Conservation (phyloP, 92 coral and sea anemone genomes). For the Metridium senile region DNA sequence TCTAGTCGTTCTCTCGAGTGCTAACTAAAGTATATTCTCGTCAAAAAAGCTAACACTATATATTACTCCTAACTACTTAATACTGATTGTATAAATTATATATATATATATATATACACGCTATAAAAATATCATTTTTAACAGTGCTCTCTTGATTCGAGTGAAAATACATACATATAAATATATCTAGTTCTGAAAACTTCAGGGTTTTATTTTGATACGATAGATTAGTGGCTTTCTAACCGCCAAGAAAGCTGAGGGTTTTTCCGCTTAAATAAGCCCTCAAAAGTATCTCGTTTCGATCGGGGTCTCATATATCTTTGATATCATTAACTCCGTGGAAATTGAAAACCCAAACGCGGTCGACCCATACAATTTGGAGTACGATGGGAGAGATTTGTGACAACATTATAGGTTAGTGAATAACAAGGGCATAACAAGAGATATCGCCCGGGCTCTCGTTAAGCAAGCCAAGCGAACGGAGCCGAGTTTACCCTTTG, state of each 20-base stretch:
- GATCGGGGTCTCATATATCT: conserved; percentile 86
- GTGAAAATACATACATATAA: conserved; percentile 1
- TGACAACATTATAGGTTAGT: neutral
- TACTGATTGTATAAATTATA: conserved; percentile 45
- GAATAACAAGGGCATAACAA: neutral
- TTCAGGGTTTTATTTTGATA: conserved; percentile 33
- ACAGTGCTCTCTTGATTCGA: conserved; percentile 6
- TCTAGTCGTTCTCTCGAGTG: conserved; percentile 43
- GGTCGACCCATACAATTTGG: conserved; percentile 65
- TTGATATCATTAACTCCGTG: conserved; percentile 77
- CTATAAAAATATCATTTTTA: conserved; percentile 4
- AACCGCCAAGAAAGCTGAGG: conserved; percentile 19
- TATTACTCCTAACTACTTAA: conserved; percentile 28
- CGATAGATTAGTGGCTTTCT: conserved; percentile 45
- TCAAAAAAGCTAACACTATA: conserved; percentile 57
- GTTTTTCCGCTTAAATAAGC: conserved; percentile 36
- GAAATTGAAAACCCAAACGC: conserved; percentile 86
- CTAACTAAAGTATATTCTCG: conserved; percentile 37
- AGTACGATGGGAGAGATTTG: conserved; percentile 12
- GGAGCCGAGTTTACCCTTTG: neutral
- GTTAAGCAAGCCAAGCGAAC: neutral
- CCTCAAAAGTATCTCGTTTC: conserved; percentile 71
- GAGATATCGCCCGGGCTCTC: neutral
- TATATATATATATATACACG: conserved; percentile 15
- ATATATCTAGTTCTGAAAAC: conserved; percentile 26